These are phyloP conservation scores for Nibea albiflora DNA, from an alignment of 2,113 vertebrate genomes.

Conservation along the genomic window DNA sequence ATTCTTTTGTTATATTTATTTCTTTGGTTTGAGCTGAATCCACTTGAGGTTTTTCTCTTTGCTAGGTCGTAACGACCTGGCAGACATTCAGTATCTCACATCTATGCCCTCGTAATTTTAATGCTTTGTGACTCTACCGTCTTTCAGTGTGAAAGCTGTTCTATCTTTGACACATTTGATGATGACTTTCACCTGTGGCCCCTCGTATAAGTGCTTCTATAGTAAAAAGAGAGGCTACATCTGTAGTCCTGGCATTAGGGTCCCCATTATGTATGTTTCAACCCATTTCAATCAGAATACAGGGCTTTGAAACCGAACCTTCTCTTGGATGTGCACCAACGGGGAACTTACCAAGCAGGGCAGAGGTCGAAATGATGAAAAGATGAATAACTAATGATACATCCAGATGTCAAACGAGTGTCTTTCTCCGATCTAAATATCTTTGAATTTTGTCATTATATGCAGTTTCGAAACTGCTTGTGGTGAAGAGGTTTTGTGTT, in stretches of 20 bases:
- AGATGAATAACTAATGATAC: slow-evolving; percentile 7
- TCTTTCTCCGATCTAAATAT: slow-evolving; percentile 4
- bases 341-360: background rate
- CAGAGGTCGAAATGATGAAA: background rate
- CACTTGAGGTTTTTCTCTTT: no score
- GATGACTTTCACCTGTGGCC: no score
- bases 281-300: background rate
- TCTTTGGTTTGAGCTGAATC: no score
- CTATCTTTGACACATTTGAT: no score
- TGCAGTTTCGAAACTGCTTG: slow-evolving; percentile 13
- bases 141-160: no score
- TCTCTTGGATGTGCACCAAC: background rate
- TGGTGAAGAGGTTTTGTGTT: slow-evolving; percentile 12
- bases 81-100: no score
- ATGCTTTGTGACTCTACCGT: no score
- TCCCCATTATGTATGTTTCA: background rate
- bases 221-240: background rate
- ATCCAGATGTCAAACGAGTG: slow-evolving; percentile 16
- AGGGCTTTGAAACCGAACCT: slow-evolving; percentile 7
- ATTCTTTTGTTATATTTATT: no score
- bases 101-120: no score
- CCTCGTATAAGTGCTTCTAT: no score
- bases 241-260: background rate
- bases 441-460: background rate
- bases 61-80: no score